phyloP scores from a whole-genome alignment of 2,113 vertebrate species.

The Bucco capensis region DNA sequence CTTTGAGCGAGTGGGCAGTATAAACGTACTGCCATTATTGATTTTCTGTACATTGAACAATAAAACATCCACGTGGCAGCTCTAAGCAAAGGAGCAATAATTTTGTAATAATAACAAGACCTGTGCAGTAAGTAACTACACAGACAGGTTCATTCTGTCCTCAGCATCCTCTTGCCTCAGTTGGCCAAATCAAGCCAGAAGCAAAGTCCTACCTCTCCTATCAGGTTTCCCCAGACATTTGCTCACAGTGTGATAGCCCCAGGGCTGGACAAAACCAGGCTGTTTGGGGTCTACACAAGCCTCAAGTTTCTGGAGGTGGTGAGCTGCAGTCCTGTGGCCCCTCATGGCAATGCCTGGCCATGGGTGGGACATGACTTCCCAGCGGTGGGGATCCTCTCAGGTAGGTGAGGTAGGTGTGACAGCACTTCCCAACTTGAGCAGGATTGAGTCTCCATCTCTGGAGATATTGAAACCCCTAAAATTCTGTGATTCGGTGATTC shows the following conservation, averaged over 20 bases:
- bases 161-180: neutral
- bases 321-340: neutral
- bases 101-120: neutral
- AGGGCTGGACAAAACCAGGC: neutral
- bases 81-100: neutral
- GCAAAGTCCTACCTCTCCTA: neutral
- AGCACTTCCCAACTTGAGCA: neutral
- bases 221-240: neutral
- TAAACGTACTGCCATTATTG: neutral
- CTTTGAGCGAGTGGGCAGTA: neutral
- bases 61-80: neutral
- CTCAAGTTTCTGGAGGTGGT: neutral
- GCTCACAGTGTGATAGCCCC: neutral
- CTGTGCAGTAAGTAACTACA: neutral
- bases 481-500: too few species aligned
- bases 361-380: neutral
- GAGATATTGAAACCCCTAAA: too few species aligned
- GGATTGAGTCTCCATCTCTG: too few species aligned
- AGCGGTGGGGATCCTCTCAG: neutral
- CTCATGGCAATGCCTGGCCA: neutral
- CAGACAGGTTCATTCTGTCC: neutral
- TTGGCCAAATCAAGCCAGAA: neutral
- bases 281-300: neutral
- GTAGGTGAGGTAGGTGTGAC: neutral
- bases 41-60: neutral